Percentiles rank a stretch among this genome's conserved stretches.
Evolutionary conservation across 2,888 invertebrate species (phyloP).

Genomic region (Drosophila suboccidentalis): DNA sequence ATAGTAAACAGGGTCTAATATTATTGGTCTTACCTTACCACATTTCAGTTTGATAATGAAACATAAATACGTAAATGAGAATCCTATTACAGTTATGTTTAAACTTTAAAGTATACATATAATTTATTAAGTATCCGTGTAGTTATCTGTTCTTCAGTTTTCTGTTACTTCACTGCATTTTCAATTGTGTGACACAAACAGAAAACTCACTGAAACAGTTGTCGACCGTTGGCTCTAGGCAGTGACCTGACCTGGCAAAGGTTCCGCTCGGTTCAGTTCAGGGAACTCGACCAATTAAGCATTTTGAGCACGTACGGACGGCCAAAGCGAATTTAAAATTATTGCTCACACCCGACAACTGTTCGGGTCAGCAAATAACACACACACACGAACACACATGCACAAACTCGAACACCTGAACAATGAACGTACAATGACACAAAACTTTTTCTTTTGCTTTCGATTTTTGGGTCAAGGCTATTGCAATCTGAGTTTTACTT

Average conservation of each 20-base stretch:
- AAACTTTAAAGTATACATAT: too few relatives aligned
- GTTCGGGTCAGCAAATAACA: slow-evolving; percentile 48
- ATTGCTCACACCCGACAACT: slow-evolving; percentile 41
- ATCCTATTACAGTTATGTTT: too few relatives aligned
- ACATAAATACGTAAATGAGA: too few relatives aligned
- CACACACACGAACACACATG: slow-evolving; percentile 27
- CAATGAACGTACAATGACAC: slow-evolving; percentile 6
- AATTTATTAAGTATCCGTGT: neutral
- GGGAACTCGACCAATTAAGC: slow-evolving; percentile 56
- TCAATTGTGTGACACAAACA: slow-evolving; percentile 7
- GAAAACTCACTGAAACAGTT: neutral
- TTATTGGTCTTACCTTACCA: neutral
- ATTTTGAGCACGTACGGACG: slow-evolving; percentile 63
- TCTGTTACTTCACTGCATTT: neutral
- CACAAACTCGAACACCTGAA: slow-evolving; percentile 15
- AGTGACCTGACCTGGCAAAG: slow-evolving; percentile 19
- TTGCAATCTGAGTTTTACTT: slow-evolving; percentile 20
- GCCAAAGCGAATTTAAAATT: slow-evolving; percentile 46
- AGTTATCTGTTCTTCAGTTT: neutral
- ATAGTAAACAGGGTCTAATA: neutral
- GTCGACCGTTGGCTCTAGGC: slow-evolving; percentile 12
- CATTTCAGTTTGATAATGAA: neutral
- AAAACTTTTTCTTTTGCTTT: slow-evolving; percentile 25
- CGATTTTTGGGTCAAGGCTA: slow-evolving; percentile 48
- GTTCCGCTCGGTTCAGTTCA: slow-evolving; percentile 12